Evolutionary conservation across 2,797 vertebrate genomes (phyloP), one percentile per base, ranked within the genome.

Genomic region (Aselliscus stoliczkanus): DNA sequence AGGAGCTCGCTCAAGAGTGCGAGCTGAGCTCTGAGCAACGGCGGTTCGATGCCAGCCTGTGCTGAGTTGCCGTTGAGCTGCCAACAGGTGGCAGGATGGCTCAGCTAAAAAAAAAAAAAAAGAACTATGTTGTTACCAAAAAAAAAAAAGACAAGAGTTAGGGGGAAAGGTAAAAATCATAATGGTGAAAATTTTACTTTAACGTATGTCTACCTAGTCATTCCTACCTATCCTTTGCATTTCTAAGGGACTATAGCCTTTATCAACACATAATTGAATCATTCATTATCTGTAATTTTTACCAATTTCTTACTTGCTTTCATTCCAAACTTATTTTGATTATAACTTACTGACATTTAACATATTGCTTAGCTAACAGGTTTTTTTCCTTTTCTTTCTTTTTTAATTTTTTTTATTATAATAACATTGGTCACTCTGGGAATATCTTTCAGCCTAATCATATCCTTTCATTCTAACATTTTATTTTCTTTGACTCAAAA

Each of bases 401-500:
- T 65, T 67, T 17, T n/a, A 31, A 52, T n/a, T 27, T 54, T 14
- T 3, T 64, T 54, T 65, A 56, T 17, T n/a, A 31, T 17, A 52
- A 39, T 87, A 65, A 31, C 23, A n/a, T 44, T 58, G 67, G 25
- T 88, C 39, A 83, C 10, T 88, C 27, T 58, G 52, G 8, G 5
- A 64, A 85, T 88, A 89, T 29, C 12, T 90, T 92, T 80, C 37
- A 76, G 8, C 18, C 18, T 72, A 80, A 92, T 88, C 91, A 56
- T 42, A 87, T 56, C 6, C 12, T 80, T 96, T 96, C 14, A 72
- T 81, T 90, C 2, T 60, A 5, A 20, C 62, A 65, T 62, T 88
- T 89, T 44, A 39, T 93, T 82, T 85, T 88, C 42, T 94, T 84
- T 85, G 29, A 91, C 9, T 96, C 50, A 94, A 82, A 88, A 83